These are phyloP conservation scores for Drosophila bunnanda DNA, from an alignment of 2,888 invertebrate genomes.

Conservation along the genomic window DNA sequence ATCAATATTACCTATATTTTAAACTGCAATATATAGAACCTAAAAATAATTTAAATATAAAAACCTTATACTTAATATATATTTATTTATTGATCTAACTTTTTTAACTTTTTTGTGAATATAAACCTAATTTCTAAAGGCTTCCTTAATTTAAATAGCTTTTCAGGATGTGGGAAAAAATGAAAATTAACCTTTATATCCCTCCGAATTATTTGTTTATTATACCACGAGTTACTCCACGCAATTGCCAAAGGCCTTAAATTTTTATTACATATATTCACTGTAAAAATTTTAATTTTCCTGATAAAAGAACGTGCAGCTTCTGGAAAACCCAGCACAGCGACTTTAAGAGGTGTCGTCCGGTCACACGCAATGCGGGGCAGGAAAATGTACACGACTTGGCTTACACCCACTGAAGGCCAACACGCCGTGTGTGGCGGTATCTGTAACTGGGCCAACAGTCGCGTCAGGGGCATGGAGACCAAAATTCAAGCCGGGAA, in stretches of 20 bases:
- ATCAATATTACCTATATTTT: no score
- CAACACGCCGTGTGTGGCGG: slow-evolving; percentile 8
- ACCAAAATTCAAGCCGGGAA: slow-evolving; percentile 35
- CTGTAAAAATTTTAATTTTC: neutral
- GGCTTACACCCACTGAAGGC: slow-evolving; percentile 25
- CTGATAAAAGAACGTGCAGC: neutral
- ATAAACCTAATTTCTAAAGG: no score
- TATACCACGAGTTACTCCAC: no score
- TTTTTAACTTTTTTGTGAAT: no score
- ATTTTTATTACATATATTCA: neutral
- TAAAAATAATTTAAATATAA: no score
- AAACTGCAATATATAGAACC: no score
- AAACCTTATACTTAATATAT: no score
- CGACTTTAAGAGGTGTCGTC: slow-evolving; percentile 21
- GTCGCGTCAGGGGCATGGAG: slow-evolving; percentile 31
- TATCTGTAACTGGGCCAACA: slow-evolving; percentile 28
- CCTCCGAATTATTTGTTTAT: neutral
- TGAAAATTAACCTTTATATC: no score
- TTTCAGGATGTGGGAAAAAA: neutral
- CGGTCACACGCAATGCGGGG: slow-evolving; percentile 4
- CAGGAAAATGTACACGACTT: neutral
- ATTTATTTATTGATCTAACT: no score
- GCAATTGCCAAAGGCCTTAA: neutral
- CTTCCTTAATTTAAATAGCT: neutral
- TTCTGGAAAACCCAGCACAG: neutral